Percentiles rank a stretch among this genome's conserved stretches.
Conservation (phyloP, 1,140 invertebrate genomes). For the Trachelipus rathkii region DNA sequence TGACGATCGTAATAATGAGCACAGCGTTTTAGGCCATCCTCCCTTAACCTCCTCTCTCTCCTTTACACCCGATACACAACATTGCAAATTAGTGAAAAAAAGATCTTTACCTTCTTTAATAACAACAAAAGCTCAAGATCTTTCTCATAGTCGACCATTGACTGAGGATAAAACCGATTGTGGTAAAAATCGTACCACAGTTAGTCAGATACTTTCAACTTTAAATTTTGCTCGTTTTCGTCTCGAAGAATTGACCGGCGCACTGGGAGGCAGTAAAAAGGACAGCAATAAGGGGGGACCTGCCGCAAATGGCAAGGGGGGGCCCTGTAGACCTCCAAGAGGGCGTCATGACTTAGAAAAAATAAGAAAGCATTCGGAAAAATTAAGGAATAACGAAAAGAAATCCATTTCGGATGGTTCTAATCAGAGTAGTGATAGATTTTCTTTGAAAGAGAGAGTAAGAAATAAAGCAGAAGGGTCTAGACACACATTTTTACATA, state of each 20-base stretch:
- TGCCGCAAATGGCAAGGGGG: not conserved
- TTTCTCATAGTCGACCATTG: slow-evolving; percentile 16
- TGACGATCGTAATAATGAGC: slow-evolving; percentile 25
- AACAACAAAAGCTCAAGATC: slow-evolving; percentile 24
- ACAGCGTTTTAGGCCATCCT: not conserved
- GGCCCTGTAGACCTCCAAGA: slow-evolving; percentile 37
- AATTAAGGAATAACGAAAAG: slow-evolving; percentile 28
- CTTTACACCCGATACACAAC: slow-evolving; percentile 18
- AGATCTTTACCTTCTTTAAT: slow-evolving; percentile 30
- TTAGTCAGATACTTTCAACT: slow-evolving; percentile 26
- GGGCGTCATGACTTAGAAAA: slow-evolving; percentile 39
- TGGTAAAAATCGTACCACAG: slow-evolving; percentile 19
- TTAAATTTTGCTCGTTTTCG: slow-evolving; percentile 37
- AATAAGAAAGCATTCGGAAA: slow-evolving; percentile 34
- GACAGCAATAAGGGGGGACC: slow-evolving; percentile 35
- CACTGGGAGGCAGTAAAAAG: slow-evolving; percentile 40
- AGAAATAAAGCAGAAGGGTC: not conserved
- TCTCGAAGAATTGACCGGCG: slow-evolving; percentile 34
- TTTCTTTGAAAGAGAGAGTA: slow-evolving; percentile 18
- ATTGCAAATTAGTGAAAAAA: slow-evolving; percentile 25
- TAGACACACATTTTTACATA: slow-evolving; percentile 14
- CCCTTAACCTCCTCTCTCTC: not conserved
- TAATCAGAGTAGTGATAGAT: slow-evolving; percentile 22
- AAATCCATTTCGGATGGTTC: slow-evolving; percentile 26
- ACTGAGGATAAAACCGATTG: slow-evolving; percentile 7